phyloP scores from a whole-genome alignment of 2,113 vertebrate species.

The Panurus biarmicus region DNA sequence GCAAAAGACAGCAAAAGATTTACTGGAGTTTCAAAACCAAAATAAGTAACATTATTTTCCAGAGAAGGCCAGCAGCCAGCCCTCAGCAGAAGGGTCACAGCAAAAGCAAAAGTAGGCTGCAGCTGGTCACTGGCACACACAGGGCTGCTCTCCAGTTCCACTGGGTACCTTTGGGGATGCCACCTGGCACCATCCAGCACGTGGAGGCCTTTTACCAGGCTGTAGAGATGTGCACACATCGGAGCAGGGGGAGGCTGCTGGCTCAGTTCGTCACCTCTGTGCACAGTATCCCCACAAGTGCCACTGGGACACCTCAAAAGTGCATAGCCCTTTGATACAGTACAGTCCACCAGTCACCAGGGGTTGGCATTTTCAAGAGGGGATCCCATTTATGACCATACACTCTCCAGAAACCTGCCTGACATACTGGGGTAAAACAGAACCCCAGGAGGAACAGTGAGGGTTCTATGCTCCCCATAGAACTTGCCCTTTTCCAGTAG shows the following conservation, averaged over 20 bases:
- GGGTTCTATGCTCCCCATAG: neutral
- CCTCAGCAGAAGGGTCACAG: neutral
- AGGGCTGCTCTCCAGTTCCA: neutral
- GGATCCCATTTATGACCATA: neutral
- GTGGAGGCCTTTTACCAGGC: neutral
- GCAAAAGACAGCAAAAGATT: neutral
- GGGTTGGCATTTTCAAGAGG: neutral
- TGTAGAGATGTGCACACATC: rapidly evolving
- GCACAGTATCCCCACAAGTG: neutral
- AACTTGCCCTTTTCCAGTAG: neutral
- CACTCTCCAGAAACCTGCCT: neutral
- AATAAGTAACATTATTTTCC: neutral
- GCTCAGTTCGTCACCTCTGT: neutral
- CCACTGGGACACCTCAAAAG: neutral
- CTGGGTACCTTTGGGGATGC: neutral
- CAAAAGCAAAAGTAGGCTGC: neutral
- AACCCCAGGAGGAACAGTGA: rapidly evolving
- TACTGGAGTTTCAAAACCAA: neutral
- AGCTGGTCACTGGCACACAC: neutral
- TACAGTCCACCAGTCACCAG: neutral
- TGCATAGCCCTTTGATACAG: neutral
- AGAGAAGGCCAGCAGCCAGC: neutral
- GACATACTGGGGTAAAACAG: neutral
- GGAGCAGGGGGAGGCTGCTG: neutral
- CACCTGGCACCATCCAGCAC: neutral